phyloP scores from a whole-genome alignment of 2,888 invertebrate species.

The Drosophila robusta region DNA sequence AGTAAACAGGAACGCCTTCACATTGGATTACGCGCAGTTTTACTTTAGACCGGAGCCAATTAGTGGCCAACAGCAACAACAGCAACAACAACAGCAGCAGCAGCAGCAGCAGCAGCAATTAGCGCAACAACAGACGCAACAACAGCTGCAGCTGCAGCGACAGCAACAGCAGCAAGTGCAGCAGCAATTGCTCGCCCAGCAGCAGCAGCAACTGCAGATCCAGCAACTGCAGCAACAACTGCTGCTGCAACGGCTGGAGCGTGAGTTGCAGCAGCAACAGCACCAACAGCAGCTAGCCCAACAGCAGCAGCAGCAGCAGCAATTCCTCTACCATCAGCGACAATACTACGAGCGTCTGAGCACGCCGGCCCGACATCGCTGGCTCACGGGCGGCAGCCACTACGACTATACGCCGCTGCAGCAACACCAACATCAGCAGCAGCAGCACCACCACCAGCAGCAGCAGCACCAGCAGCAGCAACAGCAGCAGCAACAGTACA shows the following conservation, averaged over 20 bases:
- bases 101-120: slow-evolving; percentile 50
- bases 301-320: slow-evolving; percentile 65
- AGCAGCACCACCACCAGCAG: slow-evolving; percentile 42
- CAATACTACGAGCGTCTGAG: slow-evolving; percentile 63
- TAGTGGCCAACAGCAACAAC: slow-evolving; percentile 84
- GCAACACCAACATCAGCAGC: slow-evolving; percentile 39
- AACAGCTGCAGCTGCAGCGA: slow-evolving; percentile 57
- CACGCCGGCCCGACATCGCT: slow-evolving; percentile 51
- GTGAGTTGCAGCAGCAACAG: slow-evolving; percentile 73
- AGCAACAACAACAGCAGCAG: slow-evolving; percentile 62
- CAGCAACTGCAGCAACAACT: slow-evolving; percentile 76
- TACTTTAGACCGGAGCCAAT: slow-evolving; percentile 85
- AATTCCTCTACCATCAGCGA: slow-evolving; percentile 63
- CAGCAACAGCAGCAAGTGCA: slow-evolving; percentile 73
- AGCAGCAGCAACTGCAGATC: slow-evolving; percentile 79
- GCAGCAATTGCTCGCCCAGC: slow-evolving; percentile 78
- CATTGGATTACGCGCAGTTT: slow-evolving; percentile 85
- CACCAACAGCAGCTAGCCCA: slow-evolving; percentile 62
- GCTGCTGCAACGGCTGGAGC: slow-evolving; percentile 75
- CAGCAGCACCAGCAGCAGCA: slow-evolving; percentile 49
- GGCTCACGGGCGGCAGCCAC: slow-evolving; percentile 53
- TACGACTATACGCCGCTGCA: slow-evolving; percentile 42
- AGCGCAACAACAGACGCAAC: slow-evolving; percentile 52
- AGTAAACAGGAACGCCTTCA: slow-evolving; percentile 78
- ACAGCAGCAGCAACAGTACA: slow-evolving; percentile 70